Evolutionary conservation across 2,797 vertebrate species (phyloP).

Genomic region (Pipistrellus nathusii): DNA sequence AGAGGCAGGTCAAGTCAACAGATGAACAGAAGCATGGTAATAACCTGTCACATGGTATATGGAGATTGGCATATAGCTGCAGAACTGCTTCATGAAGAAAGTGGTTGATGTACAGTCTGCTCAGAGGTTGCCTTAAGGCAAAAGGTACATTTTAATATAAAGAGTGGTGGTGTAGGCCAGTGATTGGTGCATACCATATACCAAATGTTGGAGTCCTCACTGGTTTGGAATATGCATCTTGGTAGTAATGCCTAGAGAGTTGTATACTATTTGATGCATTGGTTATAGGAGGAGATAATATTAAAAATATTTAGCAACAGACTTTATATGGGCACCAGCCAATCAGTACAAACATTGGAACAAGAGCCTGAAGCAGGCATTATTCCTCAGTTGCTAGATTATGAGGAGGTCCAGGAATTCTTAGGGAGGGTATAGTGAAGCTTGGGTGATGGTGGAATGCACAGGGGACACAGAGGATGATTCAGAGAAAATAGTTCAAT

Average conservation of each 20-base stretch:
- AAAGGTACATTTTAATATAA: background rate
- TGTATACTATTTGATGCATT: background rate
- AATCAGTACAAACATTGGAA: background rate
- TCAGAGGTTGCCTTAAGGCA: background rate
- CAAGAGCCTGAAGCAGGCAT: background rate
- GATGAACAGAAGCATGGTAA: background rate
- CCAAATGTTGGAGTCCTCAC: background rate
- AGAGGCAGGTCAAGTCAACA: background rate
- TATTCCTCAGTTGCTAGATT: background rate
- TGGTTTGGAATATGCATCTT: background rate
- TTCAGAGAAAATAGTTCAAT: conserved; percentile 22
- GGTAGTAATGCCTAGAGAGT: background rate
- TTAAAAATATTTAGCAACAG: conserved; percentile 54
- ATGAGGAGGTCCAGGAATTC: background rate
- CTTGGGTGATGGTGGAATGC: background rate
- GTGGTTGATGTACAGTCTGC: background rate
- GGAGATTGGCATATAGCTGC: background rate
- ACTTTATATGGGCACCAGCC: background rate
- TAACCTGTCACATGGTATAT: background rate
- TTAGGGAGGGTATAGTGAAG: background rate
- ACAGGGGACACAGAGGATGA: background rate
- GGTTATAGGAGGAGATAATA: background rate
- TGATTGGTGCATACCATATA: background rate
- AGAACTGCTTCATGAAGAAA: background rate
- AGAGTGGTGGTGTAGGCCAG: background rate